phyloP scores from a whole-genome alignment of 2,797 vertebrate genomes.

The Anguilla obscura region DNA sequence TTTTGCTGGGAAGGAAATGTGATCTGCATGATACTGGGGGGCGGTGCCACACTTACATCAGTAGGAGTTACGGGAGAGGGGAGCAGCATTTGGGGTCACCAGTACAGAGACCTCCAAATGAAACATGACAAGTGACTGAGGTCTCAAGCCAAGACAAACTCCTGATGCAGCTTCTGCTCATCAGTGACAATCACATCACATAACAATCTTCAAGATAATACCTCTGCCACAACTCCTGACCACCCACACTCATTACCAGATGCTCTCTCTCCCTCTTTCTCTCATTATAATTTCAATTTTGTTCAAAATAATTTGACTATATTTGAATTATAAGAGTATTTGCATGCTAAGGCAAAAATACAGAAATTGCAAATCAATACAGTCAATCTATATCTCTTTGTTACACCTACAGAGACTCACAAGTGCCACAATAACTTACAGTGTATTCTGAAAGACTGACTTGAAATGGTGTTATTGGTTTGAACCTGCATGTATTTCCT shows the following conservation, averaged over 20 bases:
- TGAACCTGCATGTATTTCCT: neutral
- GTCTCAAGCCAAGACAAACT: conserved; percentile 11
- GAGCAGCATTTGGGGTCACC: neutral
- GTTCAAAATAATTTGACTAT: neutral
- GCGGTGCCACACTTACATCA: neutral
- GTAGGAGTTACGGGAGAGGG: neutral
- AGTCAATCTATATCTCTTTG: neutral
- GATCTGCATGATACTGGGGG: neutral
- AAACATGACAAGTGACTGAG: neutral
- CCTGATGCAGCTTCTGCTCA: conserved; percentile 30
- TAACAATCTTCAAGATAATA: conserved; percentile 33
- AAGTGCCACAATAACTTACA: neutral
- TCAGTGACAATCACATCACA: conserved; percentile 41
- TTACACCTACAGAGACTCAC: neutral
- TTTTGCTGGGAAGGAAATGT: conserved; percentile 1
- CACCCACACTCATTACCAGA: neutral
- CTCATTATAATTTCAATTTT: neutral
- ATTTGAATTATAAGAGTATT: neutral
- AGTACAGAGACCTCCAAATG: neutral
- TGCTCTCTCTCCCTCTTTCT: neutral
- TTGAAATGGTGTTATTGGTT: neutral
- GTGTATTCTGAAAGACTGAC: neutral
- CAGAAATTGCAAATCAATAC: neutral
- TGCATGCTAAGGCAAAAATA: neutral
- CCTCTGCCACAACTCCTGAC: conserved; percentile 24